phyloP scores from a whole-genome alignment of 2,113 vertebrate species.

The Coracopsis vasa region DNA sequence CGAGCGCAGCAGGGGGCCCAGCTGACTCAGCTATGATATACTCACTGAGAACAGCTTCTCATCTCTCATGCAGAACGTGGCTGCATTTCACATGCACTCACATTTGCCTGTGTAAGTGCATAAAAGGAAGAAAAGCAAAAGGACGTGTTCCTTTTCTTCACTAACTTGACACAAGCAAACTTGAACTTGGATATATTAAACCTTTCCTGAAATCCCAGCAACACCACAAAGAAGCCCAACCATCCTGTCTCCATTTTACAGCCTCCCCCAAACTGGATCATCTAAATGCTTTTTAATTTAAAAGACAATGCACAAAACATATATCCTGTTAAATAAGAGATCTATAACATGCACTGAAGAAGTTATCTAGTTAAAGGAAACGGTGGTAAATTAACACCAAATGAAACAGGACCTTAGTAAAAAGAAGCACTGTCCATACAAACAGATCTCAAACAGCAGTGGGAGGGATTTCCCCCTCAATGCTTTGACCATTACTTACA shows the following conservation, averaged over 20 bases:
- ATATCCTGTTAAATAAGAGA: background rate
- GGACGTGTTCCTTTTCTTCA: background rate
- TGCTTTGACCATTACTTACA: background rate
- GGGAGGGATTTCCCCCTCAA: background rate
- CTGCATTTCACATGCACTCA: background rate
- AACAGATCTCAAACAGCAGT: background rate
- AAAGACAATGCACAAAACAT: background rate
- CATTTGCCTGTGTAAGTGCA: background rate
- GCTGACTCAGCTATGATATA: constrained; percentile 18
- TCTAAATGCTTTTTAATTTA: background rate
- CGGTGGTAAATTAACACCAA: background rate
- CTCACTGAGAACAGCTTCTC: background rate
- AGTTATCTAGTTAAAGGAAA: background rate
- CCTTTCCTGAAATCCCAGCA: background rate
- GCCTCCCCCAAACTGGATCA: background rate
- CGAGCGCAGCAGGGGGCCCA: background rate
- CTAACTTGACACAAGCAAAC: background rate
- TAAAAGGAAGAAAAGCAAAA: background rate
- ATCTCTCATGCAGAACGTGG: background rate
- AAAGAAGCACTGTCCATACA: background rate
- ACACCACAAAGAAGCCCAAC: background rate
- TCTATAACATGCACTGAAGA: background rate
- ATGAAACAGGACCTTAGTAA: background rate
- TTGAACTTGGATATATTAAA: background rate
- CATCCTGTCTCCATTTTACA: background rate